Evolutionary conservation across 2,113 vertebrate species (phyloP).

Genomic region (Spheniscus mendiculus): DNA sequence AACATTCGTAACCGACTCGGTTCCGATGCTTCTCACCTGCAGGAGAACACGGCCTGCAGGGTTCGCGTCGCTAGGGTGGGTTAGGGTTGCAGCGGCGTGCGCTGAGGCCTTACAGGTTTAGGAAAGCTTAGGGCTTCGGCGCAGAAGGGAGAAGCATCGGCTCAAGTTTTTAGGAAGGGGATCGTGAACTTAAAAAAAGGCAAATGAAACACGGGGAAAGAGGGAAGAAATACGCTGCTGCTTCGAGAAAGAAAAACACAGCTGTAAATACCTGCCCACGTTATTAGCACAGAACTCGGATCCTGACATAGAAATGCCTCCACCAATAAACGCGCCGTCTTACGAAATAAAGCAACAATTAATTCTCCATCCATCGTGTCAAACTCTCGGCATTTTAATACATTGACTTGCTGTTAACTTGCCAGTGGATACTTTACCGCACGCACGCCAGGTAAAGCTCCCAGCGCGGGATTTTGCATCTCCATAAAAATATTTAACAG

Average conservation of each 20-base stretch:
- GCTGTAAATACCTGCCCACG: background rate
- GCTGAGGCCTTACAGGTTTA: background rate
- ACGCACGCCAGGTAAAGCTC: background rate
- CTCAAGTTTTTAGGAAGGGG: background rate
- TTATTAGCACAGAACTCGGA: background rate
- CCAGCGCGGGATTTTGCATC: background rate
- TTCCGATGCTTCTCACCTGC: background rate
- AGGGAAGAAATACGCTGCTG: background rate
- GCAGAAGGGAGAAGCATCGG: background rate
- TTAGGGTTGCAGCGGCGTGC: background rate
- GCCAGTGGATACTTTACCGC: background rate
- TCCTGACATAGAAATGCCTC: background rate
- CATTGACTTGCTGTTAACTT: background rate
- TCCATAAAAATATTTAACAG: background rate
- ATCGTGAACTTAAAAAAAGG: background rate
- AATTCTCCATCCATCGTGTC: background rate
- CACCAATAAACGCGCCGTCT: background rate
- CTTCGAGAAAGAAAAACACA: background rate
- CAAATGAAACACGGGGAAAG: background rate
- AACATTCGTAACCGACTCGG: background rate
- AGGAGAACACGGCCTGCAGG: background rate
- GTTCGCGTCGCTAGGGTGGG: background rate
- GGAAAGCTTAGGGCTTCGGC: background rate
- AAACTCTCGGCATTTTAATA: background rate
- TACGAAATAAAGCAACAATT: background rate